phyloP scores from a whole-genome alignment of 2,888 invertebrate species.

The Eubasilissa splendida region DNA sequence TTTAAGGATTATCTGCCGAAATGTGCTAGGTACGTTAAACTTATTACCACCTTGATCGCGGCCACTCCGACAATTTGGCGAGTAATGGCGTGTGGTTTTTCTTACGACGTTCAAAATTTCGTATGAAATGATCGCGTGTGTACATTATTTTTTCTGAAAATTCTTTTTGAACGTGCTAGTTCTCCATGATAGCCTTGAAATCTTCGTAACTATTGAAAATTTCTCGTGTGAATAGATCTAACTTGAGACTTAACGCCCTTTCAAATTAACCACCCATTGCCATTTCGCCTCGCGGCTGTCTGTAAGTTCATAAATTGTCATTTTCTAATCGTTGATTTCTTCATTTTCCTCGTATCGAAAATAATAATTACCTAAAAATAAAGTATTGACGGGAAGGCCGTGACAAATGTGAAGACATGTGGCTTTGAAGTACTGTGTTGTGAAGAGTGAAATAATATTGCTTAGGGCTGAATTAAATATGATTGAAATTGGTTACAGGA shows the following conservation, averaged over 20 bases:
- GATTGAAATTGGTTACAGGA: constrained; percentile 51
- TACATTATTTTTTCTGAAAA: constrained; percentile 28
- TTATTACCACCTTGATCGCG: constrained; percentile 63
- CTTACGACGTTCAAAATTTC: constrained; percentile 45
- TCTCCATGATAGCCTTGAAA: constrained; percentile 37
- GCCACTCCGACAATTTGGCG: constrained; percentile 72
- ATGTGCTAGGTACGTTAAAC: constrained; percentile 81
- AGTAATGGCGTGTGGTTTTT: constrained; percentile 77
- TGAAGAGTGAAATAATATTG: constrained; percentile 45
- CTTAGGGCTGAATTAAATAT: constrained; percentile 43
- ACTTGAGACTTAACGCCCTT: constrained; percentile 50
- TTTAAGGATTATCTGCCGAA: constrained; percentile 77
- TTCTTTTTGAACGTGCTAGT: constrained; percentile 18
- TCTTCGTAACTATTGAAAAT: constrained; percentile 14
- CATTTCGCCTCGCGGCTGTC: constrained; percentile 51
- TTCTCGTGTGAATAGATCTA: constrained; percentile 18
- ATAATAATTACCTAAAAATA: constrained; percentile 31
- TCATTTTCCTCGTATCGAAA: constrained; percentile 11
- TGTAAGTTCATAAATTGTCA: constrained; percentile 45
- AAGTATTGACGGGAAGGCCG: constrained; percentile 32
- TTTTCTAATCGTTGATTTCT: constrained; percentile 26
- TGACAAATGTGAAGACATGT: constrained; percentile 43
- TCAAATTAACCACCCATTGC: constrained; percentile 52
- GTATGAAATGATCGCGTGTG: constrained; percentile 35
- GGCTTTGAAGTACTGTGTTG: constrained; percentile 46